Base-by-base conservation (phyloP, 2,888 invertebrate genomes). In the Tetragnatha montana region DNA sequence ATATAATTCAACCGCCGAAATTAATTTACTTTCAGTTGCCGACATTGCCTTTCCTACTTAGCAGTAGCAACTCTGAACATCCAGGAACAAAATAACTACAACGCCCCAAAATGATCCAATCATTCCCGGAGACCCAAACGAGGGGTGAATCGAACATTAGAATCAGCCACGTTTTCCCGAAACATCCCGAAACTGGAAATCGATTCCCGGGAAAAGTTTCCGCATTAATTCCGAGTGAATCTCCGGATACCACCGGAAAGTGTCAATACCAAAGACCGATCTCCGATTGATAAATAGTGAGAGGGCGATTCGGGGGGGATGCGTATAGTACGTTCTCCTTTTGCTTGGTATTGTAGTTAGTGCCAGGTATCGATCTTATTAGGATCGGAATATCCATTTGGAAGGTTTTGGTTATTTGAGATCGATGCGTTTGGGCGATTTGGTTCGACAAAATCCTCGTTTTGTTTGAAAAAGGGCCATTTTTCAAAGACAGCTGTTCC, bases 191-290 rank as follows among this genome's bases (percentile, higher is more conserved):
- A 14, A 22, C n/a, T 12, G 22, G 22, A 21, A 8, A 79, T 51
- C 47, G 49, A 76, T 19, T 22, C 35, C 60, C 85, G n/a, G 79
- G 85, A 85, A 73, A 79, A 85, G 71, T 78, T 79, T 87, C 81
- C 81, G 73, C 81, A 87, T 87, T 87, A 87, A 87, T 87, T 87
- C 75, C 21, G 69, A 35, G 80, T 10, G 50, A 22, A 22, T 51
- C 6, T 22, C 71, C 81, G 71, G 78, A 85, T 35, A 35, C 35
- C 35, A 35, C 69, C 68, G 19, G 35, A 35, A 35, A 35, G 14
- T 84, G 76, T 85, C 85, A 79, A 85, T 85, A 79, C 69, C 8
- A 22, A n/a, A 70, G 51, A 79, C 60, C 49, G 50, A n/a, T 78
- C 21, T 17, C 14, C 70, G 22, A 71, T 69, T 49, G 78, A 85